Percentiles rank a stretch among this genome's conserved stretches.
Conservation (phyloP, 2,113 vertebrate species). For the Dendropsophus ebraccatus region DNA sequence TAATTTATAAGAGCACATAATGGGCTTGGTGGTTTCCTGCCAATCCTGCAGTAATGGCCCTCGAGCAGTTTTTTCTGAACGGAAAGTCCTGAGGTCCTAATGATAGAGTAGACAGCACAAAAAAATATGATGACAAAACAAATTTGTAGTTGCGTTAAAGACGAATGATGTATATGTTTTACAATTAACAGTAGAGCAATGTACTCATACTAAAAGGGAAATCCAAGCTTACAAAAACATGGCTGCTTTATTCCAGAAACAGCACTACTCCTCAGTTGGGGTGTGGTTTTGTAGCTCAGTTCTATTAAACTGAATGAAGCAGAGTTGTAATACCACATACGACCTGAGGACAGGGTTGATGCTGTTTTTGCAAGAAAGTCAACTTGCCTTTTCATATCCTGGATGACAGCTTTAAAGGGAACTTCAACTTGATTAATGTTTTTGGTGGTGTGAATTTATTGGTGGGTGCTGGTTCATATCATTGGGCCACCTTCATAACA, state of each 20-base stretch:
- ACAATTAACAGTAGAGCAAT: no score
- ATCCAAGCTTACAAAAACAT: no score
- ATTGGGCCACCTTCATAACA: neutral
- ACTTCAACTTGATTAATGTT: neutral
- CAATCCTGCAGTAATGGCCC: conserved; percentile 77
- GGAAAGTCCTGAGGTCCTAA: conserved; percentile 77
- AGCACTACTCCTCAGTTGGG: no score
- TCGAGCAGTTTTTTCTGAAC: conserved; percentile 74
- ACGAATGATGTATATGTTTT: neutral
- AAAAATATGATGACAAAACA: neutral
- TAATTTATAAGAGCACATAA: conserved; percentile 84
- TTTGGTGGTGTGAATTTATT: neutral
- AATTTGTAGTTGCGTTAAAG: neutral
- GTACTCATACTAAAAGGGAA: no score
- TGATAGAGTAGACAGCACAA: neutral
- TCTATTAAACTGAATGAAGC: no score
- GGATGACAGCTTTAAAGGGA: no score
- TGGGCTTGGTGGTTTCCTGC: conserved; percentile 69
- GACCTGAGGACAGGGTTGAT: no score
- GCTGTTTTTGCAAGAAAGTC: no score
- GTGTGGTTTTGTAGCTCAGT: no score
- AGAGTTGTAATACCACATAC: no score
- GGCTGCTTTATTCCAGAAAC: no score
- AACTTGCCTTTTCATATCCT: no score
- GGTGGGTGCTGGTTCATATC: neutral